Conservation (phyloP, 2,797 vertebrate genomes). For the Sebastes kiyomatsui region DNA sequence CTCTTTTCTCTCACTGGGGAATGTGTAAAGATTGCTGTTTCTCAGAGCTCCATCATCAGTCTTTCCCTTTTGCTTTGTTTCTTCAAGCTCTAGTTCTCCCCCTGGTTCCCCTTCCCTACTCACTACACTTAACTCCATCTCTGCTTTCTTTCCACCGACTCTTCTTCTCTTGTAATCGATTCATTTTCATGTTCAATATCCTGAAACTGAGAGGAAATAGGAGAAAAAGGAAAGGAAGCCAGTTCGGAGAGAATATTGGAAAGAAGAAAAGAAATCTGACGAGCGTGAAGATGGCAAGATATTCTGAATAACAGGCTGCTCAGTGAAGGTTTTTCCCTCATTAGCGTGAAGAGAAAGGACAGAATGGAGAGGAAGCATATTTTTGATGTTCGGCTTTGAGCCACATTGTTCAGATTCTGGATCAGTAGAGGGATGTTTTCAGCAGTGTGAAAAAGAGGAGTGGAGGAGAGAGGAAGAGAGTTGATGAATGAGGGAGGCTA, state of each 20-base stretch:
- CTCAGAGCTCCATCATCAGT: background rate
- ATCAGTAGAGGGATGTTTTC: slow-evolving; percentile 51
- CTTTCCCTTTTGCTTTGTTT: background rate
- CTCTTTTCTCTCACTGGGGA: background rate
- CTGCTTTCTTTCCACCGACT: background rate
- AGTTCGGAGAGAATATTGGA: slow-evolving; percentile 10
- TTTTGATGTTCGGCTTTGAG: slow-evolving; percentile 52
- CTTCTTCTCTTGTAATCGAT: slow-evolving; percentile 10
- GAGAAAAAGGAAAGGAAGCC: slow-evolving; percentile 25
- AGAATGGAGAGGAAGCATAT: slow-evolving; percentile 55
- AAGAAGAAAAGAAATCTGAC: slow-evolving; percentile 18
- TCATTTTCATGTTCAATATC: slow-evolving; percentile 38
- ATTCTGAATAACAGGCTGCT: slow-evolving; percentile 38
- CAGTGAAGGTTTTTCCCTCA: slow-evolving; percentile 44
- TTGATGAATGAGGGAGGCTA: slow-evolving; percentile 61
- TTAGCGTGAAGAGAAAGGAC: slow-evolving; percentile 53
- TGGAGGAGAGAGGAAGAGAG: slow-evolving; percentile 32
- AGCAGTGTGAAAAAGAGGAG: background rate
- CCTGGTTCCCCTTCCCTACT: background rate
- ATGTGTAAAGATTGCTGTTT: slow-evolving; percentile 3
- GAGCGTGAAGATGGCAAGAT: slow-evolving; percentile 36
- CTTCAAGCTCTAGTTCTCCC: background rate
- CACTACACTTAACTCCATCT: background rate
- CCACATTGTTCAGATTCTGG: slow-evolving; percentile 49
- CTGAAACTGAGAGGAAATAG: slow-evolving; percentile 31